A percentile compares a stretch with the other conserved stretches of the same genome.
Evolutionary conservation across 2,888 invertebrate species (phyloP).

Genomic region (Yponomeuta malinellus): DNA sequence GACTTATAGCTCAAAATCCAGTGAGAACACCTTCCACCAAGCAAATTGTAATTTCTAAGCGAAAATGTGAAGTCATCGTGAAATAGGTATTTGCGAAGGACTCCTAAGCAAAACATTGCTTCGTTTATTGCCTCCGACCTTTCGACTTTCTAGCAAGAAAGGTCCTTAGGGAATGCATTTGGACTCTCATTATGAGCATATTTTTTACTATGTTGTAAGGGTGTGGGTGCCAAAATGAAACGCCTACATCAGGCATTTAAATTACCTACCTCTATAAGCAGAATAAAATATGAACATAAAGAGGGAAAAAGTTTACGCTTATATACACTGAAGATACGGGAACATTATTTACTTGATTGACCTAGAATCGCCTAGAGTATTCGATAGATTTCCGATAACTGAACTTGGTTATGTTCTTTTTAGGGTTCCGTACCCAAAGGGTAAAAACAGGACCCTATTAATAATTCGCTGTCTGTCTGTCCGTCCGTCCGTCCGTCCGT

Average conservation of each 20-base stretch:
- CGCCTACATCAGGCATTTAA: background rate
- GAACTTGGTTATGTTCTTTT: too few species aligned
- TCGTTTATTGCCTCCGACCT: too few species aligned
- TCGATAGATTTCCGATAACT: too few species aligned
- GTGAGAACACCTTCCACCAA: background rate
- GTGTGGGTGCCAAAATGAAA: background rate
- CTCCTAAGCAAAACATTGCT: background rate
- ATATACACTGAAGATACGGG: too few species aligned
- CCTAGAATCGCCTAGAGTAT: too few species aligned
- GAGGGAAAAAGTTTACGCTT: too few species aligned
- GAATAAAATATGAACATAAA: background rate
- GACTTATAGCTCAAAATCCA: too few species aligned
- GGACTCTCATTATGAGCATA: background rate
- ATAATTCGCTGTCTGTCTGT: too few species aligned
- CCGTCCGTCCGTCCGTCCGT: too few species aligned
- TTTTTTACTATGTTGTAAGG: background rate
- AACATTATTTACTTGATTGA: too few species aligned
- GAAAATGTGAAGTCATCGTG: background rate
- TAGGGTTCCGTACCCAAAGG: too few species aligned
- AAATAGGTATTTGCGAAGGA: background rate
- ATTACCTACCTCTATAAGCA: background rate
- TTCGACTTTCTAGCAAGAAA: background rate
- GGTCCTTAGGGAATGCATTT: background rate
- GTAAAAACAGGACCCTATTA: too few species aligned
- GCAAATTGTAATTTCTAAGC: background rate